A percentile compares a stretch with the other conserved stretches of the same genome.
Conservation (phyloP, 1,140 invertebrate genomes). For the Lasioglossum baleicum region DNA sequence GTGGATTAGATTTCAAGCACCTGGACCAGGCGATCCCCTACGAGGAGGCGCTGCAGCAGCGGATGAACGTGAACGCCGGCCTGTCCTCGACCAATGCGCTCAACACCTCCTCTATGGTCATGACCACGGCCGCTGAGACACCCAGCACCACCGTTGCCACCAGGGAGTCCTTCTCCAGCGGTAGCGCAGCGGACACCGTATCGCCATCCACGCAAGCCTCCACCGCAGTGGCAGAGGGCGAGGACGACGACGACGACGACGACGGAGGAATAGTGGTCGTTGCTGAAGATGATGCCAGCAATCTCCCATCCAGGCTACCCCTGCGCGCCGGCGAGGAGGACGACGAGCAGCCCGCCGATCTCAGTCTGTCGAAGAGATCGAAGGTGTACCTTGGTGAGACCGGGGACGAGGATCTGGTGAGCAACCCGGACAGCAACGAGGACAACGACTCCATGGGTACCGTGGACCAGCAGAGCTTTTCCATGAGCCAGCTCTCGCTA, state of each 20-base stretch:
- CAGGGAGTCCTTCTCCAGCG: conserved; percentile 34
- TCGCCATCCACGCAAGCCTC: conserved; percentile 72
- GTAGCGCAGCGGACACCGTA: conserved; percentile 60
- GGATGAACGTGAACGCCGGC: conserved; percentile 67
- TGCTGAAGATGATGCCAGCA: conserved; percentile 65
- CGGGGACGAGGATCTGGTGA: conserved; percentile 83
- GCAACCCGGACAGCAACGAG: conserved; percentile 87
- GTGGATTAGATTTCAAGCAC: conserved; percentile 86
- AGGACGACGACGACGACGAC: conserved; percentile 83
- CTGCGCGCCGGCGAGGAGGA: conserved; percentile 64
- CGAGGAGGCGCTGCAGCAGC: conserved; percentile 76
- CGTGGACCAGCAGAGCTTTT: conserved; percentile 69
- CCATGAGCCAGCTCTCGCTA: conserved; percentile 64
- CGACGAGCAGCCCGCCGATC: conserved; percentile 84
- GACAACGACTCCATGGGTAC: conserved; percentile 82
- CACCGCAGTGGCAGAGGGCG: conserved; percentile 66
- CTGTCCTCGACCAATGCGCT: conserved; percentile 72
- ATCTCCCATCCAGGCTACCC: conserved; percentile 65
- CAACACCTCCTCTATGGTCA: conserved; percentile 83
- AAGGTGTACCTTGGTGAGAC: conserved; percentile 83
- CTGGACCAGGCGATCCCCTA: conserved; percentile 76
- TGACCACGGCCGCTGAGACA: conserved; percentile 67
- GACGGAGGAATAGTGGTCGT: conserved; percentile 78
- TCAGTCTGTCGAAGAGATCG: conserved; percentile 84
- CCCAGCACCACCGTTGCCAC: conserved; percentile 32